A percentile compares a stretch with the other conserved stretches of the same genome.
phyloP scores from a whole-genome alignment of 1,140 invertebrate genomes.

The Saxidomus purpurata region DNA sequence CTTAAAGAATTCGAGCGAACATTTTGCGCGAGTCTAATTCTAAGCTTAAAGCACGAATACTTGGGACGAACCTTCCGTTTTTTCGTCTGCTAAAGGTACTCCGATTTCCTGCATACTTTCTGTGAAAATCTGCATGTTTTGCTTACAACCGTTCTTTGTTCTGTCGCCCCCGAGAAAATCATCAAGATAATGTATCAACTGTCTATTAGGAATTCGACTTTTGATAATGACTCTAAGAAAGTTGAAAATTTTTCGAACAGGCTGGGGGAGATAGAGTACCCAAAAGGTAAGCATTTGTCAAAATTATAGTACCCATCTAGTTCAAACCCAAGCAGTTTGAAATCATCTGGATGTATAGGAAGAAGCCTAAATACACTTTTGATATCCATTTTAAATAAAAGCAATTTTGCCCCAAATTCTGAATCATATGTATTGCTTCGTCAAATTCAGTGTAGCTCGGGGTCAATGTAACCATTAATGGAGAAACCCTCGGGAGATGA shows the following conservation, averaged over 20 bases:
- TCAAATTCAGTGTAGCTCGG: slow-evolving; percentile 67
- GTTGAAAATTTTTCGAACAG: too few species aligned
- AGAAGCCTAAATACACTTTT: too few species aligned
- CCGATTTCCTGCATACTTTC: too few species aligned
- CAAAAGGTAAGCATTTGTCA: slow-evolving; percentile 44
- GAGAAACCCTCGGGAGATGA: slow-evolving; percentile 50
- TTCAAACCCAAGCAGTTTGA: slow-evolving; percentile 39
- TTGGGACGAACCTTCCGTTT: slow-evolving; percentile 48
- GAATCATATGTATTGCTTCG: slow-evolving; percentile 65
- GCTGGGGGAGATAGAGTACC: slow-evolving; percentile 3
- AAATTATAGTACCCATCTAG: slow-evolving; percentile 2
- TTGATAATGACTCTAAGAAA: too few species aligned
- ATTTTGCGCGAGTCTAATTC: slow-evolving; percentile 55
- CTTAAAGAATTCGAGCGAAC: slow-evolving; percentile 50
- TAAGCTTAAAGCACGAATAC: slow-evolving; percentile 57
- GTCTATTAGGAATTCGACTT: too few species aligned
- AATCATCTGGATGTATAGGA: too few species aligned
- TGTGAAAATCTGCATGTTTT: too few species aligned
- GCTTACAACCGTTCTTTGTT: too few species aligned
- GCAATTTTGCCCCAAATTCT: slow-evolving; percentile 42
- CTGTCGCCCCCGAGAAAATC: too few species aligned
- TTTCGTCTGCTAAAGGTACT: slow-evolving; percentile 50
- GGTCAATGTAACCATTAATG: slow-evolving; percentile 70
- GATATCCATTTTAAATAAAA: too few species aligned
- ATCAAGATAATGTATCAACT: too few species aligned